These are phyloP conservation scores for Ypsolopha scabrella DNA, from an alignment of 2,888 invertebrate genomes.

Conservation along the genomic window DNA sequence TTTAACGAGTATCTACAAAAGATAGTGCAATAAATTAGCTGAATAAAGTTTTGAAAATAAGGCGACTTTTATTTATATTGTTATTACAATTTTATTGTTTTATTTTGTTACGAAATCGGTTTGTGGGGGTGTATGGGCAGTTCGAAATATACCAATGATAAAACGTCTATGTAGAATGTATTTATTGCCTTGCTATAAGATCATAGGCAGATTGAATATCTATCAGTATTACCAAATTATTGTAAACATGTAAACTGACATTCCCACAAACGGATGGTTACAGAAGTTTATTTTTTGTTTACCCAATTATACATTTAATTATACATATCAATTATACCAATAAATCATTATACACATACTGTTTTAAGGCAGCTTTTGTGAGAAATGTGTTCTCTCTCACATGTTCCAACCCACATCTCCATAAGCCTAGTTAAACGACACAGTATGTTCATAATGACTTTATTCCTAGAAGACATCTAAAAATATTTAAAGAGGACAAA, in stretches of 20 bases:
- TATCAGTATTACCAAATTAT: background rate
- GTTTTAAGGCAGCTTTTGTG: too few relatives aligned
- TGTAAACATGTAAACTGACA: constrained; percentile 31
- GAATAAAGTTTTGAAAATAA: constrained; percentile 55
- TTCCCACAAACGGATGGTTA: constrained; percentile 57
- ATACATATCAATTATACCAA: too few relatives aligned
- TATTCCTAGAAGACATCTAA: too few relatives aligned
- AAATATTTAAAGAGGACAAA: too few relatives aligned
- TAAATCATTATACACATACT: too few relatives aligned
- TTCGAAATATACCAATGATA: background rate
- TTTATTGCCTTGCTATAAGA: too few relatives aligned
- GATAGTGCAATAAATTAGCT: constrained; percentile 48
- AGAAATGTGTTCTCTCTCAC: too few relatives aligned
- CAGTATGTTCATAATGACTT: too few relatives aligned
- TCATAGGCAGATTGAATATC: too few relatives aligned
- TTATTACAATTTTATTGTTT: constrained; percentile 41
- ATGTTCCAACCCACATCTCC: too few relatives aligned
- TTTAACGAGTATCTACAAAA: constrained; percentile 15
- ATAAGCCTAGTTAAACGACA: too few relatives aligned
- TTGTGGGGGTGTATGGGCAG: constrained; percentile 70
- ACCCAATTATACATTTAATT: too few relatives aligned
- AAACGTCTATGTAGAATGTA: background rate
- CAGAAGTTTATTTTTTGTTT: constrained; percentile 5
- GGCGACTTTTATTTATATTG: constrained; percentile 61
- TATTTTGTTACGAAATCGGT: constrained; percentile 43